phyloP scores from a whole-genome alignment of 2,797 vertebrate genomes.

The Pyrocephalus nanus region DNA sequence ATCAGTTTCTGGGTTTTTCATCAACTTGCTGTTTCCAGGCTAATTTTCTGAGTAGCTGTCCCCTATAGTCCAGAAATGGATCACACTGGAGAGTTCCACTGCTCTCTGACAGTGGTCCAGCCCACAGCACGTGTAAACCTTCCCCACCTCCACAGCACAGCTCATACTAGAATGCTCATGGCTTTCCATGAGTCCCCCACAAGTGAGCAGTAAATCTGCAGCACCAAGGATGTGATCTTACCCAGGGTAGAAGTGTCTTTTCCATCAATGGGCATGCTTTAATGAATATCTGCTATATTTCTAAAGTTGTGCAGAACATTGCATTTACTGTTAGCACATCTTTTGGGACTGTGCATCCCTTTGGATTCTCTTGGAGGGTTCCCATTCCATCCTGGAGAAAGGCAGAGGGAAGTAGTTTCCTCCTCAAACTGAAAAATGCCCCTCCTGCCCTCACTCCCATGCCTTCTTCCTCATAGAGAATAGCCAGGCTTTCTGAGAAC shows the following conservation, averaged over 20 bases:
- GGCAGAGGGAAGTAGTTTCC: neutral
- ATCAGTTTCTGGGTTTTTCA: neutral
- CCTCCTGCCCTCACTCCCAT: neutral
- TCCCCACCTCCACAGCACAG: neutral
- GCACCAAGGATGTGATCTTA: neutral
- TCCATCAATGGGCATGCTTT: neutral
- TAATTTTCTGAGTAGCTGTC: neutral
- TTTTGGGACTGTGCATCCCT: neutral
- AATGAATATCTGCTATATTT: neutral
- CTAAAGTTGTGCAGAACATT: neutral
- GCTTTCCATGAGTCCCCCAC: neutral
- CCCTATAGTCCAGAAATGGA: neutral
- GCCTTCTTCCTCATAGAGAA: neutral
- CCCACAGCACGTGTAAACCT: neutral
- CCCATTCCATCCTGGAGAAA: neutral
- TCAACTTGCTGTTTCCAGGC: neutral
- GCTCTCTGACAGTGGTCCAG: neutral
- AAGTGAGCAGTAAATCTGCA: constrained; percentile 9
- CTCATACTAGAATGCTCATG: neutral
- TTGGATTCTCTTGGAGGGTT: neutral
- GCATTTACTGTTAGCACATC: neutral
- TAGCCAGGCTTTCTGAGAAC: neutral
- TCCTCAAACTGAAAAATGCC: neutral
- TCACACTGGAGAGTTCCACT: neutral
- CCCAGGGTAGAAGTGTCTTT: neutral